Evolutionary conservation across 2,888 invertebrate species (phyloP).

Genomic region (Drosophila sordidula): DNA sequence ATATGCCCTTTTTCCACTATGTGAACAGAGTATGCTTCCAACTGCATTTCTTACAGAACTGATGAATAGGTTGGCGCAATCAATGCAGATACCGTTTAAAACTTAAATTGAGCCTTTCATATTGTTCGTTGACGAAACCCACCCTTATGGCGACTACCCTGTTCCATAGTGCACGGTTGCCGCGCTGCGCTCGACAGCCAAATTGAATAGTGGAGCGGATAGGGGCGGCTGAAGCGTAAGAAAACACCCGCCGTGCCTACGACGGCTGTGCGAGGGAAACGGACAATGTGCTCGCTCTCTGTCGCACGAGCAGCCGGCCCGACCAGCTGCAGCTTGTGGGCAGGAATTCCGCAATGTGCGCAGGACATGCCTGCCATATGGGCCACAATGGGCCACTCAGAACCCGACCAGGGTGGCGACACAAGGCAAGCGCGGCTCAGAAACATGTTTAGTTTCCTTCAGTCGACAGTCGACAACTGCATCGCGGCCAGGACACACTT

Average conservation of each 20-base stretch:
- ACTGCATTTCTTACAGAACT: neutral
- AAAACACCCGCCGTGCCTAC: slow-evolving; percentile 44
- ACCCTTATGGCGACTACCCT: slow-evolving; percentile 36
- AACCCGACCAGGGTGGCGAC: slow-evolving; percentile 49
- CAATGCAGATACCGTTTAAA: slow-evolving; percentile 33
- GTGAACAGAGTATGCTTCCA: neutral
- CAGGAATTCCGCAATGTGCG: slow-evolving; percentile 76
- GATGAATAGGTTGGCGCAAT: slow-evolving; percentile 19
- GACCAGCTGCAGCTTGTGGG: slow-evolving; percentile 65
- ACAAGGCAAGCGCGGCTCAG: slow-evolving; percentile 53
- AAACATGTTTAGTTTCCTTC: slow-evolving; percentile 56
- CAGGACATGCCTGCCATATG: slow-evolving; percentile 71
- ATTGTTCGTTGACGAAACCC: slow-evolving; percentile 5
- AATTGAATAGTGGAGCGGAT: slow-evolving; percentile 36
- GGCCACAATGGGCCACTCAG: slow-evolving; percentile 36
- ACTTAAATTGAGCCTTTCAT: slow-evolving; percentile 24
- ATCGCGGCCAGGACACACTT: slow-evolving; percentile 57
- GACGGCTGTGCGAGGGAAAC: slow-evolving; percentile 6
- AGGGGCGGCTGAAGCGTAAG: slow-evolving; percentile 13
- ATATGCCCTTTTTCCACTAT: neutral
- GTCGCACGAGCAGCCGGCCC: slow-evolving; percentile 1
- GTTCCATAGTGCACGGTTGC: slow-evolving; percentile 41
- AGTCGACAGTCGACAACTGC: slow-evolving; percentile 53
- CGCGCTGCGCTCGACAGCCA: slow-evolving; percentile 14
- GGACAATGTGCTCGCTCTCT: slow-evolving; percentile 32